These are phyloP conservation scores for Myotis myotis DNA, from an alignment of 2,797 vertebrate genomes.

Conservation along the genomic window DNA sequence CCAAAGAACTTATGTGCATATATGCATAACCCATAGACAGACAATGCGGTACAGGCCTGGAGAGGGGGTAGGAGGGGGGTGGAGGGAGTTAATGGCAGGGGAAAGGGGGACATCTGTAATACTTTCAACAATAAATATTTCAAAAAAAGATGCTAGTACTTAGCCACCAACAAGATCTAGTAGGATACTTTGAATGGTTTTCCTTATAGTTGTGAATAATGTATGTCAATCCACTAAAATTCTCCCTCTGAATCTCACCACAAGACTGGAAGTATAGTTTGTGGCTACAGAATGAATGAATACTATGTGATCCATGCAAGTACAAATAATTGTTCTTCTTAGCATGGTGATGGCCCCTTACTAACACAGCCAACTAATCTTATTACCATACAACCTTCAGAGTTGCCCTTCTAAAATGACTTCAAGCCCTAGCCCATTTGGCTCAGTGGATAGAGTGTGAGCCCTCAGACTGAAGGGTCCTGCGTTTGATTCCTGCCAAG, in stretches of 20 bases:
- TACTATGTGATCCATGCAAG: neutral
- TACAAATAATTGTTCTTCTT: neutral
- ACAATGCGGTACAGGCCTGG: too few species aligned
- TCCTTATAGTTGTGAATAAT: neutral
- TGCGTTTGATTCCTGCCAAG: too few species aligned
- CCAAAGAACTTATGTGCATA: too few species aligned
- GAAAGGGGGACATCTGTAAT: too few species aligned
- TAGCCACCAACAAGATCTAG: neutral
- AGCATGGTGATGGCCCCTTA: neutral
- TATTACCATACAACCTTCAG: neutral
- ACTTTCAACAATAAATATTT: too few species aligned
- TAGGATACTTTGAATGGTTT: neutral
- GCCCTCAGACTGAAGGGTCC: too few species aligned
- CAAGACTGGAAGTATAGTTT: neutral
- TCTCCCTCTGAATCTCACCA: neutral
- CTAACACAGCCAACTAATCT: neutral
- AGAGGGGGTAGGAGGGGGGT: too few species aligned
- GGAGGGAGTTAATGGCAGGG: too few species aligned
- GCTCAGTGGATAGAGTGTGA: too few species aligned
- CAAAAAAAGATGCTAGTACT: neutral
- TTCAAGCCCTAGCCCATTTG: too few species aligned
- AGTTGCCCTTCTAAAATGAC: neutral
- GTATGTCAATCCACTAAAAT: neutral
- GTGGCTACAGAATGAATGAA: neutral
- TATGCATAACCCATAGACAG: too few species aligned